Conservation (phyloP, 2,797 vertebrate genomes). For the Crenuchus spilurus region DNA sequence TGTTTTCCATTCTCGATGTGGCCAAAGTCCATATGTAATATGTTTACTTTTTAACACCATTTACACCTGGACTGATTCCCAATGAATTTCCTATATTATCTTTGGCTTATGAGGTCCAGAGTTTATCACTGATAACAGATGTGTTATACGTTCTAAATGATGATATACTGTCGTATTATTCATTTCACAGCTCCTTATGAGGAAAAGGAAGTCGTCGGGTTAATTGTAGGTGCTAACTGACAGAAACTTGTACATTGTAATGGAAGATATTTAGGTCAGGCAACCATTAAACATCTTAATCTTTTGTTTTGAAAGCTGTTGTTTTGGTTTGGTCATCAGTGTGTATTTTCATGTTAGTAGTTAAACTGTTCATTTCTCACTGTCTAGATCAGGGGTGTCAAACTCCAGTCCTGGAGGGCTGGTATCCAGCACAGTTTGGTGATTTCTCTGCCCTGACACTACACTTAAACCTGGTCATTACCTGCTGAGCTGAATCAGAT, state of each 20-base stretch:
- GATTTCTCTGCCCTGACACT: too few species aligned
- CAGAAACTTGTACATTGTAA: constrained; percentile 1
- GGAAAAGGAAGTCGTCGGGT: constrained; percentile 1
- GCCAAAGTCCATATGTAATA: neutral
- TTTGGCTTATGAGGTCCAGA: neutral
- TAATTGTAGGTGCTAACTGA: constrained; percentile 30
- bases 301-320: neutral
- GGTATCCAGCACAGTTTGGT: too few species aligned
- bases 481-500: too few species aligned
- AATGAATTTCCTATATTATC: constrained; percentile 12
- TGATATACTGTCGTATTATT: neutral
- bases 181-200: neutral
- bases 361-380: too few species aligned
- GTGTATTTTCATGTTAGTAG: too few species aligned
- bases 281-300: neutral
- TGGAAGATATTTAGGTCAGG: neutral
- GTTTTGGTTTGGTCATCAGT: neutral
- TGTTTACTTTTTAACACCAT: constrained; percentile 2
- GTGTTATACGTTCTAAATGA: neutral
- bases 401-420: too few species aligned
- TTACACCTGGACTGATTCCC: constrained; percentile 10
- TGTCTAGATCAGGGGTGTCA: too few species aligned
- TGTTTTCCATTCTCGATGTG: neutral
- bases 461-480: too few species aligned
- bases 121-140: neutral